A percentile compares a stretch with the other conserved stretches of the same genome.
phyloP scores from a whole-genome alignment of 2,113 vertebrate species.

The Condylura cristata region DNA sequence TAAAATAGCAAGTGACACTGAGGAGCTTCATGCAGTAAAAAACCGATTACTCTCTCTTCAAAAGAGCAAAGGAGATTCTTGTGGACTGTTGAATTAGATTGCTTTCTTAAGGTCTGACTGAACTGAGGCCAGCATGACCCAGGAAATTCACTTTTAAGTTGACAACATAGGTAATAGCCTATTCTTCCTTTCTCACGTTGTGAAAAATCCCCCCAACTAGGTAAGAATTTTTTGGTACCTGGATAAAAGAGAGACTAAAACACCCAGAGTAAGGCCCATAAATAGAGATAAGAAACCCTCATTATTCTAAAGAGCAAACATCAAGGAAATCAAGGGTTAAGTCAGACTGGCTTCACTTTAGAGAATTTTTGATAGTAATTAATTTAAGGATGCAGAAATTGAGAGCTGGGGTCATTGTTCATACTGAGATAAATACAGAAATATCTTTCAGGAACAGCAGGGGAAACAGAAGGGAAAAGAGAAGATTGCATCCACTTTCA shows the following conservation, averaged over 20 bases:
- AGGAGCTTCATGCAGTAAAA: slow-evolving; percentile 53
- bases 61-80: slow-evolving; percentile 74
- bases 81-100: background rate
- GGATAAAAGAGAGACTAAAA: background rate
- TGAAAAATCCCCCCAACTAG: background rate
- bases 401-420: slow-evolving; percentile 83
- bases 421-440: slow-evolving; percentile 81
- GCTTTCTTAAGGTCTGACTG: slow-evolving; percentile 64
- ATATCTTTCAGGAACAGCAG: slow-evolving; percentile 80
- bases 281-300: background rate
- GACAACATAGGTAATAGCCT: background rate
- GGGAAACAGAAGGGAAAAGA: slow-evolving; percentile 82
- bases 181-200: background rate
- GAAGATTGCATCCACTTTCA: slow-evolving; percentile 79
- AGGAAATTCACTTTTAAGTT: background rate
- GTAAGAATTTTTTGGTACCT: background rate
- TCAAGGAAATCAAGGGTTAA: slow-evolving; percentile 74
- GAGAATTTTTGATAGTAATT: slow-evolving; percentile 82
- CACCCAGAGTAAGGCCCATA: background rate
- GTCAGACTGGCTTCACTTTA: slow-evolving; percentile 54
- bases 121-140: slow-evolving; percentile 14
- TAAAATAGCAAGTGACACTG: slow-evolving; percentile 33
- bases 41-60: slow-evolving; percentile 63
- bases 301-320: slow-evolving; percentile 36
- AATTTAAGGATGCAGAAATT: slow-evolving; percentile 78